These are phyloP conservation scores for Ceratoteleas bidentatus DNA, from an alignment of 1,140 invertebrate genomes.

Conservation along the genomic window DNA sequence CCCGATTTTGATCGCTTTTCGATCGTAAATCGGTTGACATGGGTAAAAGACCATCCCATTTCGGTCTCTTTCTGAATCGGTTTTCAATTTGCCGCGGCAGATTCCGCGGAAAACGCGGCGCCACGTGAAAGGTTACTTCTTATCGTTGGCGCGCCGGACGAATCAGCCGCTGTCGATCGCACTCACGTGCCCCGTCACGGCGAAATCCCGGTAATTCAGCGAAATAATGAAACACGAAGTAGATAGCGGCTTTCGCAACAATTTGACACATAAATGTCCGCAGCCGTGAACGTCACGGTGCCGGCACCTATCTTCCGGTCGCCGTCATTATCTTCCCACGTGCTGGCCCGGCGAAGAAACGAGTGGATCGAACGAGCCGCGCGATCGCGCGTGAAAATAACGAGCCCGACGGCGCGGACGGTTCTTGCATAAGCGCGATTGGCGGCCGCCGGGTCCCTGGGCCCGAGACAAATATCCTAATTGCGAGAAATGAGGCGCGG, in stretches of 20 bases:
- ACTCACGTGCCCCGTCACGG: not conserved
- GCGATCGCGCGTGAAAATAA: constrained; percentile 68
- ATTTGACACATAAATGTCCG: constrained; percentile 52
- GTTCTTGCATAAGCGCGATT: constrained; percentile 61
- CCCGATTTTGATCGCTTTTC: no score
- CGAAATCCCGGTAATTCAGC: constrained; percentile 19
- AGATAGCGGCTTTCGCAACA: constrained; percentile 42
- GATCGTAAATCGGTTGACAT: no score
- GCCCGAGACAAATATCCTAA: constrained; percentile 48
- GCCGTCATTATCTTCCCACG: constrained; percentile 61
- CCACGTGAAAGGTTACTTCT: constrained; percentile 17
- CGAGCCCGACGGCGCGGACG: constrained; percentile 53
- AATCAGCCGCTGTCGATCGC: constrained; percentile 6
- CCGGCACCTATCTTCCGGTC: constrained; percentile 46
- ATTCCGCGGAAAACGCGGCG: not conserved
- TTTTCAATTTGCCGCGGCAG: not conserved
- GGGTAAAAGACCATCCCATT: no score
- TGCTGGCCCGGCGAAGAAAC: constrained; percentile 39
- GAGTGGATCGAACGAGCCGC: constrained; percentile 40
- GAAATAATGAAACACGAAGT: constrained; percentile 39
- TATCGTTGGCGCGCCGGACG: constrained; percentile 2
- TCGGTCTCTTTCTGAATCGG: no score
- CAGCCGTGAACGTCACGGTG: constrained; percentile 42
- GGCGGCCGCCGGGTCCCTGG: constrained; percentile 25
- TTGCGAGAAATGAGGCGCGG: constrained; percentile 20